Conservation (phyloP, 2,888 invertebrate genomes). For the Elysia crispata region DNA sequence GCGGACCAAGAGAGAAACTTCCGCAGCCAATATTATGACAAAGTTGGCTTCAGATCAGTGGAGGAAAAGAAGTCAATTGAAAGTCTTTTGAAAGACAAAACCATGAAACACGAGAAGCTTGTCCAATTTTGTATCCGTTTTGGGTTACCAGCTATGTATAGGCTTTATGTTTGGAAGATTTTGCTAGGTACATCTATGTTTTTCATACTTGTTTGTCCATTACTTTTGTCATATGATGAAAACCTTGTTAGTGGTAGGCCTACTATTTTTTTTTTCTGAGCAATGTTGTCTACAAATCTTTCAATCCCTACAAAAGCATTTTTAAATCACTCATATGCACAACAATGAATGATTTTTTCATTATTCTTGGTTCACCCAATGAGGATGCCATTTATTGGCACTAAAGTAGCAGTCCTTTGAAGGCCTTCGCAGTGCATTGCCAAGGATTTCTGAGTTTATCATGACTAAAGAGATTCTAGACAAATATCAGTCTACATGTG, state of each 20-base stretch:
- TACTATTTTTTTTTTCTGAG: not conserved
- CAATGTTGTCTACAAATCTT: too few relatives aligned
- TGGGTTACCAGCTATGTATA: conserved; percentile 88
- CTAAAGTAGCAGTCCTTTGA: too few relatives aligned
- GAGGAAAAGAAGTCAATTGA: conserved; percentile 91
- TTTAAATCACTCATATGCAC: too few relatives aligned
- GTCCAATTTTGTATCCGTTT: conserved; percentile 91
- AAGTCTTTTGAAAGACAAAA: conserved; percentile 90
- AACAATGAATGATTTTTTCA: too few relatives aligned
- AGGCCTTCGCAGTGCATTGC: too few relatives aligned
- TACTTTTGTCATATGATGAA: not conserved
- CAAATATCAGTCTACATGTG: too few relatives aligned
- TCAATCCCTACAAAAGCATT: too few relatives aligned
- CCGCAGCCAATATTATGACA: conserved; percentile 79
- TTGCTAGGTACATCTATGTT: conserved; percentile 82
- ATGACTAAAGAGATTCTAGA: too few relatives aligned
- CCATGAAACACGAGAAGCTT: conserved; percentile 87
- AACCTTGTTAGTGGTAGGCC: too few relatives aligned
- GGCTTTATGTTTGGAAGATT: conserved; percentile 91
- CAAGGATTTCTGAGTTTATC: too few relatives aligned
- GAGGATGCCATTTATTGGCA: too few relatives aligned
- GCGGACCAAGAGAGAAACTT: conserved; percentile 77
- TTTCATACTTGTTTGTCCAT: not conserved
- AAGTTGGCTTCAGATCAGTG: conserved; percentile 91
- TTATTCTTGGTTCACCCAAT: too few relatives aligned